A percentile compares a stretch with the other conserved stretches of the same genome.
phyloP scores from a whole-genome alignment of 2,113 vertebrate species.

The Heterotilapia buettikoferi region DNA sequence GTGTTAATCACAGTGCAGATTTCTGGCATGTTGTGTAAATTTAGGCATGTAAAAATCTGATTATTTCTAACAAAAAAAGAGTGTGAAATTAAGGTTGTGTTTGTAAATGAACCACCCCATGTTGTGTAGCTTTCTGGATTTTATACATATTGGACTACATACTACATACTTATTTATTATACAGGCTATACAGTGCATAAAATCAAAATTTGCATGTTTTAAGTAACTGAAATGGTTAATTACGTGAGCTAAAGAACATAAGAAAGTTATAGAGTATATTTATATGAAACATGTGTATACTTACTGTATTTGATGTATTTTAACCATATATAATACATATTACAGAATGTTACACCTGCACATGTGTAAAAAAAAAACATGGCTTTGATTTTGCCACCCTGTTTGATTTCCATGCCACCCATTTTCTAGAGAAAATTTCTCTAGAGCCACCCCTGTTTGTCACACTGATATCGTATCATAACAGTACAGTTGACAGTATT shows the following conservation, averaged over 20 bases:
- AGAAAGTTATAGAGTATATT: too few species aligned
- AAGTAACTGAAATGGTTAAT: not conserved
- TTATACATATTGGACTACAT: not conserved
- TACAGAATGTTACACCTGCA: not conserved
- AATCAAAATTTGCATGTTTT: not conserved
- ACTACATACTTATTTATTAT: not conserved
- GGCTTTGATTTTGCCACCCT: not conserved
- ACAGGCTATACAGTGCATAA: not conserved
- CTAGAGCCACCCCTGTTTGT: fast-evolving
- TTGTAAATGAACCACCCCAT: not conserved
- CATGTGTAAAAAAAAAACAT: not conserved
- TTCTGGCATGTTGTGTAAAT: too few species aligned
- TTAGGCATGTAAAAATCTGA: not conserved
- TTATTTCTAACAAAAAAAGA: not conserved
- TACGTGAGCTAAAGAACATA: not conserved
- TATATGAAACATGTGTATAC: too few species aligned
- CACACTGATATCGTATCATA: not conserved
- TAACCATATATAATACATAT: not conserved
- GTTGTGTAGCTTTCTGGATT: not conserved
- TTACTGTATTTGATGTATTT: not conserved
- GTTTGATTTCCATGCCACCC: not conserved
- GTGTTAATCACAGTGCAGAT: too few species aligned
- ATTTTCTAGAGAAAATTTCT: not conserved
- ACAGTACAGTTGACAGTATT: not conserved
- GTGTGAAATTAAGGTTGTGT: not conserved